Base-by-base conservation (phyloP, 2,888 invertebrate genomes). In the Cheilosia scutellata region DNA sequence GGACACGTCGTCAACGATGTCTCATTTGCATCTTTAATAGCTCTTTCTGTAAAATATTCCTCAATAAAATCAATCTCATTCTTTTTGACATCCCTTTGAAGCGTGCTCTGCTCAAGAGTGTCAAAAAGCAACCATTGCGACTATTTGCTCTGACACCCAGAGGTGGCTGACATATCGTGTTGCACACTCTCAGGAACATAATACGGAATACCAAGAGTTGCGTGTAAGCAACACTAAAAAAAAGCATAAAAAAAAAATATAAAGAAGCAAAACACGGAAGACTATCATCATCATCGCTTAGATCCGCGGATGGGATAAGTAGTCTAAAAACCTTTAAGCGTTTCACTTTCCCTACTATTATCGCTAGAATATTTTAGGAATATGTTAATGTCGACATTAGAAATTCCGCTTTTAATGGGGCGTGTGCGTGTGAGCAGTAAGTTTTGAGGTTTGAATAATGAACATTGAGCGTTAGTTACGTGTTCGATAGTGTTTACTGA, bases 341-440 rank as follows among this genome's bases (percentile, higher is more conserved):
- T 78, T 78, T 78, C 78, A 72, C 71, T 78, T 78, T 71, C 49
- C 58, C 57, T 33, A 47, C 65, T 49, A 78, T 78, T 71, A 78
- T 71, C 71, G 78, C 71, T 78, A 58, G 78, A 78, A 78, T 78
- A 71, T 78, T 78, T 78, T 57, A 57, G 29, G 37, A 71, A 78
- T 78, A 78, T 71, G 78, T 51, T 78, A 78, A 78, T 78, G 78
- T 16, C 42, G 42, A 49, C 71, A 71, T 78, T 78, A 71, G 78
- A 58, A 78, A 57, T 72, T 58, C 71, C 78, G 71, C 78, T 78
- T 33, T 63, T 78, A 65, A 78, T 78, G 71, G 65, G 11, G 37
- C 27, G 40, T 60, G 68, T 70, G 77, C 77, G 72, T 72, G 72
- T 31, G 51, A 20, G n/a, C 13, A 4, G 49, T 6, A 40, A 49